These are phyloP conservation scores for Ricordea florida DNA, from an alignment of 92 coral and sea anemone species.

Conservation along the genomic window DNA sequence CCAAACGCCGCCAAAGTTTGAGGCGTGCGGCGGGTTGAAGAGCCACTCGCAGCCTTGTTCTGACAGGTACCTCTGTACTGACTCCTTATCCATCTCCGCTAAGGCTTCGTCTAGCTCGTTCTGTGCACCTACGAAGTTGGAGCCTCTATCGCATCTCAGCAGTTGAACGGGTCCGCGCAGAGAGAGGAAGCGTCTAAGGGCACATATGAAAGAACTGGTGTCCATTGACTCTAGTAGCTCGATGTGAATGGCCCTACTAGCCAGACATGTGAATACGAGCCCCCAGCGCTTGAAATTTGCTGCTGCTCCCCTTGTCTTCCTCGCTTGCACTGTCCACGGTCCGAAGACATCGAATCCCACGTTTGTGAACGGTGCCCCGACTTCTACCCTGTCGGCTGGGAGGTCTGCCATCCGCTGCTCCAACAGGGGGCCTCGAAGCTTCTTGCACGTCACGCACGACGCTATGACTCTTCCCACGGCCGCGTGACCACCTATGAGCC, in stretches of 20 bases:
- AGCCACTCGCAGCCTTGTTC: not conserved
- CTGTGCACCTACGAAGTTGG: not conserved
- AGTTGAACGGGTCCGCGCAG: not conserved
- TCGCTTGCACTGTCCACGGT: not conserved
- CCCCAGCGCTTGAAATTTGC: slow-evolving; percentile 14
- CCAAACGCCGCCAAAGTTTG: slow-evolving; percentile 6
- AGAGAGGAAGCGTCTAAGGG: slow-evolving; percentile 7
- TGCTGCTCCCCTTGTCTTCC: not conserved
- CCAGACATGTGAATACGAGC: slow-evolving; percentile 30
- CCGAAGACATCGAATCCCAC: not conserved
- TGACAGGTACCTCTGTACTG: not conserved
- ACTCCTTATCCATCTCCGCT: not conserved
- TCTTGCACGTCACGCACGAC: not conserved
- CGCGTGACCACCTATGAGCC: slow-evolving; percentile 4
- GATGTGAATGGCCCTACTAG: slow-evolving; percentile 24
- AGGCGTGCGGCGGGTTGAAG: slow-evolving; percentile 32
- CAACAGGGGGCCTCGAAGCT: not conserved
- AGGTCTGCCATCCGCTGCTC: not conserved
- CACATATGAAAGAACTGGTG: slow-evolving; percentile 12
- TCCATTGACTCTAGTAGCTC: slow-evolving; percentile 23
- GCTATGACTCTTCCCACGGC: not conserved
- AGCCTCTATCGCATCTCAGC: not conserved
- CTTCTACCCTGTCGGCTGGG: not conserved
- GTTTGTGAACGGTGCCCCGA: not conserved
- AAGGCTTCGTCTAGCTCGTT: not conserved